These are phyloP conservation scores for Cenopis cana DNA, from an alignment of 2,888 invertebrate species.

Conservation along the genomic window DNA sequence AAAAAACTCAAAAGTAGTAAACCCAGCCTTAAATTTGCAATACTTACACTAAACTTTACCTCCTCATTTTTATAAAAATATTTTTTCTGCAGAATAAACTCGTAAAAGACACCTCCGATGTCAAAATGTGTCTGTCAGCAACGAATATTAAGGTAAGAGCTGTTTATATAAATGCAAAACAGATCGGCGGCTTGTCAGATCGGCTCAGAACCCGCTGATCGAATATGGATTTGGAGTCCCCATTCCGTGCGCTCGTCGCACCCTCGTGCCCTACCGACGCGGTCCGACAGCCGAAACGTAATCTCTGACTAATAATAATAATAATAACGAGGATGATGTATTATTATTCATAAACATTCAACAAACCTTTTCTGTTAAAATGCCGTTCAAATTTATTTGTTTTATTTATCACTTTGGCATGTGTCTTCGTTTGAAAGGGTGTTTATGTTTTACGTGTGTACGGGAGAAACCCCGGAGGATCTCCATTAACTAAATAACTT, in stretches of 20 bases:
- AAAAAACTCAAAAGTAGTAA: no score
- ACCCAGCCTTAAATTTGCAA: no score
- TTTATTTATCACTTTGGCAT: no score
- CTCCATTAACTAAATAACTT: no score
- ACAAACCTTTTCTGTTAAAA: no score
- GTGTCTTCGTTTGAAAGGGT: no score
- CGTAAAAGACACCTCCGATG: slow-evolving; percentile 28
- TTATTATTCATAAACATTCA: background rate
- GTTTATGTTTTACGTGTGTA: no score
- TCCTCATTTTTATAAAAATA: background rate
- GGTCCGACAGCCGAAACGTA: slow-evolving; percentile 82
- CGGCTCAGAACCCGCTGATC: slow-evolving; percentile 82
- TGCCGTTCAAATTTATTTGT: no score
- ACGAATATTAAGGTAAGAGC: slow-evolving; percentile 77
- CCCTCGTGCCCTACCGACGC: slow-evolving; percentile 71
- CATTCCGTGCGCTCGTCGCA: slow-evolving; percentile 70
- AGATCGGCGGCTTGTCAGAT: slow-evolving; percentile 84
- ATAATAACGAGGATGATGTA: slow-evolving; percentile 43
- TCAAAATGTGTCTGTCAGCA: slow-evolving; percentile 57
- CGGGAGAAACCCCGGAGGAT: no score
- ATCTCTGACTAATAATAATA: slow-evolving; percentile 66
- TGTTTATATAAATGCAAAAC: slow-evolving; percentile 86
- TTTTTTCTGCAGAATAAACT: slow-evolving; percentile 14
- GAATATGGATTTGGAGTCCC: slow-evolving; percentile 84
- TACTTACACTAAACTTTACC: background rate